Conservation (phyloP, 2,113 vertebrate species). For the Thermophis baileyi region DNA sequence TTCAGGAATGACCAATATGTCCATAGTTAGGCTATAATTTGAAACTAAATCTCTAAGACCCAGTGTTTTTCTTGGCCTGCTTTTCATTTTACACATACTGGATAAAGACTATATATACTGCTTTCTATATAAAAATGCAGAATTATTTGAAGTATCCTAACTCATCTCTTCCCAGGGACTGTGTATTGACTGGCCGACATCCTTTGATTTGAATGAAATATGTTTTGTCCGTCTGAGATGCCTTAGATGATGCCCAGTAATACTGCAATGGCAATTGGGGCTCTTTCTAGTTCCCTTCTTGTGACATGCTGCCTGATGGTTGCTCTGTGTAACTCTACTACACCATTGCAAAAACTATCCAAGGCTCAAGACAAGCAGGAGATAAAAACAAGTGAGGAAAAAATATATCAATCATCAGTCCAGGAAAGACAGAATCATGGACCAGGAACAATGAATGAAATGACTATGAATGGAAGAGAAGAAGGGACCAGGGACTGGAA, state of each 20-base stretch:
- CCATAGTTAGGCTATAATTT: neutral
- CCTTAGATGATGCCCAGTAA: constrained; percentile 85
- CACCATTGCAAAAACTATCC: constrained; percentile 77
- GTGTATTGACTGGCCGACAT: constrained; percentile 55
- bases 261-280: constrained; percentile 88
- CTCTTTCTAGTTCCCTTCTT: constrained; percentile 81
- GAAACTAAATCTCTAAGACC: neutral
- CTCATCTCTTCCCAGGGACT: constrained; percentile 68
- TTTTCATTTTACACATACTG: constrained; percentile 40
- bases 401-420: constrained; percentile 74
- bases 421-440: constrained; percentile 69
- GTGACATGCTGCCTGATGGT: constrained; percentile 87
- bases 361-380: constrained; percentile 72
- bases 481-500: constrained; percentile 72
- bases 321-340: constrained; percentile 81
- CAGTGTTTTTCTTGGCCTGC: neutral
- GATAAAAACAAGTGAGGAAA: constrained; percentile 74
- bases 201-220: constrained; percentile 84
- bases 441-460: constrained; percentile 74
- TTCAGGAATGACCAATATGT: neutral
- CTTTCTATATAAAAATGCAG: neutral
- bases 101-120: constrained; percentile 37
- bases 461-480: constrained; percentile 73
- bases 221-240: constrained; percentile 81
- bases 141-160: constrained; percentile 54